Evolutionary conservation across 2,888 invertebrate species (phyloP).

Genomic region (Amblyjoppa fuscipennis): DNA sequence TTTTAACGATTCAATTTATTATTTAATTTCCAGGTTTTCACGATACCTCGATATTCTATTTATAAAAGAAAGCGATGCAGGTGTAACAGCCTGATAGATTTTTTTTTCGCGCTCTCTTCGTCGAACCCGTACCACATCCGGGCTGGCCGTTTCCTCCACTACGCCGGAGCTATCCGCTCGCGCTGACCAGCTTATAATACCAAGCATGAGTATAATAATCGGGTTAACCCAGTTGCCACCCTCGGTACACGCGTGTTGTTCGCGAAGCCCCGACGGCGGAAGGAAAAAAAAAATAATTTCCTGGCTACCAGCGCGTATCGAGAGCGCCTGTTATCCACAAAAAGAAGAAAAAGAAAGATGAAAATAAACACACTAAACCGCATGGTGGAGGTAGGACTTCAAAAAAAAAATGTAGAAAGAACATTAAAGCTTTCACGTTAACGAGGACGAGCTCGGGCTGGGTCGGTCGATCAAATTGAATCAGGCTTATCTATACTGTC

Average conservation of each 20-base stretch:
- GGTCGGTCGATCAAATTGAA: slow-evolving; percentile 57
- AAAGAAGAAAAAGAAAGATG: slow-evolving; percentile 26
- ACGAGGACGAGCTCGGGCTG: slow-evolving; percentile 42
- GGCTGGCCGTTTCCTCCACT: slow-evolving; percentile 43
- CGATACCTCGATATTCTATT: neutral
- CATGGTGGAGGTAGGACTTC: neutral
- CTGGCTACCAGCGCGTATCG: slow-evolving; percentile 32
- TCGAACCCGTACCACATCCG: slow-evolving; percentile 51
- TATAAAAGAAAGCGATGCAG: slow-evolving; percentile 38
- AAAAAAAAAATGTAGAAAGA: slow-evolving; percentile 11
- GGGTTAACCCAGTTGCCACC: slow-evolving; percentile 74
- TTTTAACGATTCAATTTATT: neutral
- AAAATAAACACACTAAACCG: slow-evolving; percentile 30
- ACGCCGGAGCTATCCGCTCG: slow-evolving; percentile 49
- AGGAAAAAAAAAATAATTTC: slow-evolving; percentile 59
- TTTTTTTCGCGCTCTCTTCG: slow-evolving; percentile 8
- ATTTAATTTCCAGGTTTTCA: slow-evolving; percentile 10
- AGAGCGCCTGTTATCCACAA: slow-evolving; percentile 40
- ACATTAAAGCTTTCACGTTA: slow-evolving; percentile 46
- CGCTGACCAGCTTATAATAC: slow-evolving; percentile 61
- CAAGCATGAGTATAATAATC: slow-evolving; percentile 74
- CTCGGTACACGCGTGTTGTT: slow-evolving; percentile 68
- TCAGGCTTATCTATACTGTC: slow-evolving; percentile 45
- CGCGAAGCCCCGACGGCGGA: slow-evolving; percentile 69
- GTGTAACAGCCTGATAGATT: slow-evolving; percentile 41